phyloP scores from a whole-genome alignment of 92 coral and sea anemone species.

The Scolanthus callimorphus region DNA sequence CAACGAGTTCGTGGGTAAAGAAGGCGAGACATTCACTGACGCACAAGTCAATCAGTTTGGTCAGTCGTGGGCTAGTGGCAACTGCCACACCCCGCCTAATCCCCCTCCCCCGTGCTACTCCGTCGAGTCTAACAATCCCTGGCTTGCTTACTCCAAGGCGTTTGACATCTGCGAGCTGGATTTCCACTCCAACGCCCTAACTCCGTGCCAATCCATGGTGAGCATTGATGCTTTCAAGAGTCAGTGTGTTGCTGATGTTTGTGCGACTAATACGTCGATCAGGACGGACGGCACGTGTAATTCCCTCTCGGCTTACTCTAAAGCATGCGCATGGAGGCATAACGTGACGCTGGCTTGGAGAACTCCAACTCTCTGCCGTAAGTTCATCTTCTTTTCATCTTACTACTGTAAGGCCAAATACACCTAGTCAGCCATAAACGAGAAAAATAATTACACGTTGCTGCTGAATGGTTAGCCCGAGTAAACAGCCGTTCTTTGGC shows the following conservation, averaged over 20 bases:
- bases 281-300: constrained; percentile 67
- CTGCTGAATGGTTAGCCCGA: too few relatives aligned
- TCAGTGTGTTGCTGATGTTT: constrained; percentile 78
- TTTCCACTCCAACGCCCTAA: constrained; percentile 35
- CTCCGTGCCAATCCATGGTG: constrained; percentile 45
- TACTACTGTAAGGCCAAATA: too few relatives aligned
- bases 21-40: constrained; percentile 7
- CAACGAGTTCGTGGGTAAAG: constrained; percentile 66
- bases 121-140: constrained; percentile 14
- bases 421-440: too few relatives aligned
- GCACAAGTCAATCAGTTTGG: constrained; percentile 34
- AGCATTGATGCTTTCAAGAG: constrained; percentile 37
- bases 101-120: constrained; percentile 26
- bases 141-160: constrained; percentile 26
- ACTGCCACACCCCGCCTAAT: constrained; percentile 25
- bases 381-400: constrained; percentile 50
- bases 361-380: constrained; percentile 54
- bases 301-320: constrained; percentile 74
- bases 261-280: constrained; percentile 51
- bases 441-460: too few relatives aligned
- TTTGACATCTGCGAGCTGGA: constrained; percentile 35
- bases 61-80: constrained; percentile 46
- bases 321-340: constrained; percentile 75
- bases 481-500: too few relatives aligned
- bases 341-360: constrained; percentile 69